Conservation (phyloP, 1,140 invertebrate genomes). For the Lepidurus couesii region DNA sequence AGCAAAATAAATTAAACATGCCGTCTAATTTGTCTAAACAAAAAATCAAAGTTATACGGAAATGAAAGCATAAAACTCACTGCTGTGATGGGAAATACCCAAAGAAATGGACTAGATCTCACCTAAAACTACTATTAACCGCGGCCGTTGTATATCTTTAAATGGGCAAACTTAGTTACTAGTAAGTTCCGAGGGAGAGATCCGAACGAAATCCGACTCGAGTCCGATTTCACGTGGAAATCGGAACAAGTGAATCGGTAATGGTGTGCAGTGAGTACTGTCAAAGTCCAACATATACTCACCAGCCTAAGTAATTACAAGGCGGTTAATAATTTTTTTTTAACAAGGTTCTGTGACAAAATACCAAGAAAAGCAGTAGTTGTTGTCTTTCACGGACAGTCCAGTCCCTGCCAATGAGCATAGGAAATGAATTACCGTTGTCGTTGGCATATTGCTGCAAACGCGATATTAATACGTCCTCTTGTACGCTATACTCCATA, state of each 20-base stretch:
- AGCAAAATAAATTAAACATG: slow-evolving; percentile 9
- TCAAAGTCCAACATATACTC: slow-evolving; percentile 80
- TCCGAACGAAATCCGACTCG: slow-evolving; percentile 38
- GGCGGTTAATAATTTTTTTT: slow-evolving; percentile 33
- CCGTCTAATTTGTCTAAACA: slow-evolving; percentile 11
- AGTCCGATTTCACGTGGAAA: slow-evolving; percentile 50
- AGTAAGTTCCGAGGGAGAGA: slow-evolving; percentile 27
- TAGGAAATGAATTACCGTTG: slow-evolving; percentile 54
- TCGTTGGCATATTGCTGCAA: slow-evolving; percentile 47
- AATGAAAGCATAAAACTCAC: background rate
- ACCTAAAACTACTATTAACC: background rate
- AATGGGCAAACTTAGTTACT: background rate
- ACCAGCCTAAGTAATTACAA: slow-evolving; percentile 53
- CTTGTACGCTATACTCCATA: slow-evolving; percentile 31
- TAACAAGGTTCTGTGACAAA: slow-evolving; percentile 25
- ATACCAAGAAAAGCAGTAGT: slow-evolving; percentile 57
- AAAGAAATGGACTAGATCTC: background rate
- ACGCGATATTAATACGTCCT: slow-evolving; percentile 33
- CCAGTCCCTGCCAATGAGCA: slow-evolving; percentile 55
- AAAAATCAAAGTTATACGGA: slow-evolving; percentile 3
- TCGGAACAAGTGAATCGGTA: slow-evolving; percentile 63
- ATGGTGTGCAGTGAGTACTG: slow-evolving; percentile 76
- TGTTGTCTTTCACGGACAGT: slow-evolving; percentile 49
- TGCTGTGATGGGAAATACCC: background rate
- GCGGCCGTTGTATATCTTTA: background rate